Evolutionary conservation across 2,888 invertebrate species (phyloP), one percentile per base, ranked within the genome.

Genomic region (Ischnura elegans): DNA sequence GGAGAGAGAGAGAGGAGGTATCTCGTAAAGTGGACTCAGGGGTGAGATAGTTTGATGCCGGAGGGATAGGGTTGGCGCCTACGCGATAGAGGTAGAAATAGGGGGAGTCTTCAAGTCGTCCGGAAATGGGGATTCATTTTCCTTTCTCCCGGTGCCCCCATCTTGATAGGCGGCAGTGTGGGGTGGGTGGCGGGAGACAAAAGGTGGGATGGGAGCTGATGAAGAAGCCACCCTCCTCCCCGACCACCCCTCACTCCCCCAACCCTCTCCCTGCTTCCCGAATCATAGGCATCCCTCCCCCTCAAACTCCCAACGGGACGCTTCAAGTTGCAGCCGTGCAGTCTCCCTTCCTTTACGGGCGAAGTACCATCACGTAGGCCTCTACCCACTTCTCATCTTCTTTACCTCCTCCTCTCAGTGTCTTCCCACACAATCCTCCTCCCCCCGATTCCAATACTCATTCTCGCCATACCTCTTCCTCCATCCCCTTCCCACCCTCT

Each of bases 71-170:
- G 87, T 46, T 55, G 87, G 87, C 87, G 47, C 87, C 87, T 87
- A 19, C 25, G 87, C 55, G 76, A 76, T 76, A 51, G 51, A 51
- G 51, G n/a, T n/a, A 61, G 61, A 61, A 25, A 76, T 36, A 76
- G 76, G 25, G 42, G 87, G 90, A 61, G 90, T 90, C 90, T 90
- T 61, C 43, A n/a, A 90, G 90, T 90, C 90, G 90, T 90, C 55
- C 51, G 90, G 90, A 90, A 90, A 87, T 87, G 87, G 87, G 87
- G 55, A 90, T 90, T 90, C 90, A 90, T 90, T 90, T 90, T 90
- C 90, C 66, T 66, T 43, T 87, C 87, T 87, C 87, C 55, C 87
- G 55, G 87, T 87, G 87, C 61, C 87, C 21, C 55, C 87, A 55
- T 55, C 55, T 55, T 87, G 55, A 66, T 61, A 43, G 66, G 61